Conservation (phyloP, 2,797 vertebrate genomes). For the Nasua narica region DNA sequence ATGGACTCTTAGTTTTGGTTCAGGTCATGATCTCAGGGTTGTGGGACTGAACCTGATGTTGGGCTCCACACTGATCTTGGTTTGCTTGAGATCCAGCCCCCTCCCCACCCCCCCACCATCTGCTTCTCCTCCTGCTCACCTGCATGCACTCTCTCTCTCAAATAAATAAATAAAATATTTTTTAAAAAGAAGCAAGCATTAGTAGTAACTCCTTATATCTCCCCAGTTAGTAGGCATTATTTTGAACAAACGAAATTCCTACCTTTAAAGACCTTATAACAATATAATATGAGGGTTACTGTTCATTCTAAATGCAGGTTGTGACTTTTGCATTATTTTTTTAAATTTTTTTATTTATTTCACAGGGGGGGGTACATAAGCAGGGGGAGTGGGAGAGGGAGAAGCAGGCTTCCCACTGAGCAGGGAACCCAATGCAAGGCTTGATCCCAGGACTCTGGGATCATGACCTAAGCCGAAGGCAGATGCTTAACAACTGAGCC, state of each 20-base stretch:
- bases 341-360: too few relatives aligned
- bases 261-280: not conserved
- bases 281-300: not conserved
- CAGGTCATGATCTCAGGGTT: not conserved
- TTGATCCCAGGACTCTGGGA: too few relatives aligned
- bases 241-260: slow-evolving; percentile 31
- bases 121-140: not conserved
- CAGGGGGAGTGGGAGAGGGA: too few relatives aligned
- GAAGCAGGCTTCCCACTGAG: too few relatives aligned
- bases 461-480: too few relatives aligned
- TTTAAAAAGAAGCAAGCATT: not conserved
- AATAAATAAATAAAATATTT: too few relatives aligned
- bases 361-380: too few relatives aligned
- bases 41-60: not conserved
- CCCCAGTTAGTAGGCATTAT: not conserved
- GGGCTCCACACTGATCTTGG: not conserved
- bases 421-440: too few relatives aligned
- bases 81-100: not conserved
- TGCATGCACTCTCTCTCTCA: not conserved
- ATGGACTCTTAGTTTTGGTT: not conserved
- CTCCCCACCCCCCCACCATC: accelerated
- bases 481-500: too few relatives aligned
- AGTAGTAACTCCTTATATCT: not conserved
- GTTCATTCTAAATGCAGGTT: slow-evolving; percentile 22
- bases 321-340: not conserved